Evolutionary conservation across 2,888 invertebrate species (phyloP).

Genomic region (Mantis religiosa): DNA sequence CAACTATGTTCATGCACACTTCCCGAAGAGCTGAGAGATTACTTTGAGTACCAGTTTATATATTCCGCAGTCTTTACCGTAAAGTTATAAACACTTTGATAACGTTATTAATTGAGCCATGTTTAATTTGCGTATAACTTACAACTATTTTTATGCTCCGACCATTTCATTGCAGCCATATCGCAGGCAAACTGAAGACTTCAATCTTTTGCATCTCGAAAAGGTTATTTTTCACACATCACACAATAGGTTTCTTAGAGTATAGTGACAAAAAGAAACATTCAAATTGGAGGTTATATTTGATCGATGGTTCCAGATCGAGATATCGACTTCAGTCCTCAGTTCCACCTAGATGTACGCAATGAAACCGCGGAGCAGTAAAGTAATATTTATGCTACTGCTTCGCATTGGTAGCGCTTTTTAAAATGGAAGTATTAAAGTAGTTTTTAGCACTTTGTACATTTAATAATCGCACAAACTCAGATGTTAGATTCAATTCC

Average conservation of each 20-base stretch:
- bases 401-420: background rate
- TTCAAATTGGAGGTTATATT: background rate
- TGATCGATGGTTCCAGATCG: background rate
- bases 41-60: background rate
- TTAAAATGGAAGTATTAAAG: background rate
- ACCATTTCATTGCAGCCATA: background rate
- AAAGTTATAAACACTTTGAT: constrained; percentile 5
- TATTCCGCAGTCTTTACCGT: background rate
- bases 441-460: background rate
- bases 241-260: background rate
- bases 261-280: background rate
- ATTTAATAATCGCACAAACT: background rate
- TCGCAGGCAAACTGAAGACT: background rate
- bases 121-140: constrained; percentile 1
- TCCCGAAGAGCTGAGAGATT: background rate
- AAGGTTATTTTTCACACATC: background rate
- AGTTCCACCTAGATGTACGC: background rate
- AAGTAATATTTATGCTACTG: background rate
- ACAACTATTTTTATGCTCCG: background rate
- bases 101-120: constrained; percentile 28
- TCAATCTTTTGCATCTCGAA: background rate
- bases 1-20: constrained; percentile 13
- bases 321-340: background rate
- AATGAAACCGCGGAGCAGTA: background rate
- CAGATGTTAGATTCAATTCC: background rate